phyloP scores from a whole-genome alignment of 2,113 vertebrate species.

The Siniperca knerii region DNA sequence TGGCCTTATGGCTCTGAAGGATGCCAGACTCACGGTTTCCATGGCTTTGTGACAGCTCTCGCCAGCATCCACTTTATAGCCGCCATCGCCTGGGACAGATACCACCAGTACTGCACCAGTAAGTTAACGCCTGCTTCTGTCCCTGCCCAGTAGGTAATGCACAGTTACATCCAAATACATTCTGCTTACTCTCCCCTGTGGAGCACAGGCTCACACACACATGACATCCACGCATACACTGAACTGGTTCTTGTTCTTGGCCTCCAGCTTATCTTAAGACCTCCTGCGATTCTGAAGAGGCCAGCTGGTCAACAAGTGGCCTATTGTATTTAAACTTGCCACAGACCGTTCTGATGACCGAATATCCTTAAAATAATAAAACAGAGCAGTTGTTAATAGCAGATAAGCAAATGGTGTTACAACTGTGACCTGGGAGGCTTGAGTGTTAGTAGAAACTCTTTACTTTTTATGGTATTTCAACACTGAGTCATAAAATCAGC shows the following conservation, averaged over 20 bases:
- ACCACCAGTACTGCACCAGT: slow-evolving; percentile 94
- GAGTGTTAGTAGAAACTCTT: not conserved
- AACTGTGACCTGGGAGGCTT: not conserved
- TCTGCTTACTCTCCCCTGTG: not conserved
- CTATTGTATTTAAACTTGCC: slow-evolving; percentile 6
- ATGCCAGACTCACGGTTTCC: slow-evolving; percentile 96
- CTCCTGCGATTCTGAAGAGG: not conserved
- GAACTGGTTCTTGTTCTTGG: not conserved
- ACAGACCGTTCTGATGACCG: not conserved
- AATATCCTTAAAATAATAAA: not conserved
- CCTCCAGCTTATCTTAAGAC: slow-evolving; percentile 12
- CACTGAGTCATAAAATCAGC: not conserved
- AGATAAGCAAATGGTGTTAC: not conserved
- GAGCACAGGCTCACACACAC: not conserved
- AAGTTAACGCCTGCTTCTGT: slow-evolving; percentile 64
- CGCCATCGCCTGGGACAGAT: slow-evolving; percentile 94
- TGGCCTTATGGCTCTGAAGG: slow-evolving; percentile 94
- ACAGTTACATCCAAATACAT: not conserved
- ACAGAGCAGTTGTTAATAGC: not conserved
- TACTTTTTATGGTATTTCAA: not conserved
- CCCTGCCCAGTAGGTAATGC: not conserved
- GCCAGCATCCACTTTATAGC: slow-evolving; percentile 93
- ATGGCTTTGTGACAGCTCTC: slow-evolving; percentile 90
- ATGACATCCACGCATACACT: not conserved
- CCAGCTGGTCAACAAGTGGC: slow-evolving; percentile 19